Evolutionary conservation across 2,888 invertebrate genomes (phyloP), one percentile per base, ranked within the genome.

Genomic region (Drosophila mettleri): DNA sequence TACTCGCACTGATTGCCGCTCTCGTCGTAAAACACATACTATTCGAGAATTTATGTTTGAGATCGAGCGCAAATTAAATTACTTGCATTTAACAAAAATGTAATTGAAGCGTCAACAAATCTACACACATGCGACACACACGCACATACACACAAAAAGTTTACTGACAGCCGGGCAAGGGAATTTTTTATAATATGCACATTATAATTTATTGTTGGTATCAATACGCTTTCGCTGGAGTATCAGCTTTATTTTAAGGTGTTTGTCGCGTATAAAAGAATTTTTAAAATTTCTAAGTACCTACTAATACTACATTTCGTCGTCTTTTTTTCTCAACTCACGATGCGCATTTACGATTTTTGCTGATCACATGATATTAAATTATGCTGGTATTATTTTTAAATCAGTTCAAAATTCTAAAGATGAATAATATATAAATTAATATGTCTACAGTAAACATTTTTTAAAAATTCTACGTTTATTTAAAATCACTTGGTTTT

Each of bases 31-130:
- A 31, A 22, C 53, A 20, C 39, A 41, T 64, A 49, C 27, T 18
- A 18, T 52, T 38, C 22, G 27, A 33, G 41, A 59, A 65, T 51
- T 64, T 54, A 60, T 69, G 70, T 49, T 65, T 55, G 64, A 59
- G 70, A 72, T 84, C 68, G 70, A 60, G 65, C 60, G 52, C 57
- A 72, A 75, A 84, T 78, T 82, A 77, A 86, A 86, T 85, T 85
- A 80, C 71, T 80, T 67, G 53, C 70, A 69, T 73, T 86, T 77
- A 78, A 82, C 72, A 74, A 70, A 71, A 78, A 74, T 73, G 69
- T 71, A 66, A 74, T 80, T 81, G 70, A 60, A 60, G 18, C 34
- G 22, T 10, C 36, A 27, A 16, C 31, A 31, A 31, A 14, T 14
- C 12, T 14, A 10, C 43, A 31, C 27, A 16, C 20, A 10, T 20